Evolutionary conservation across 2,888 invertebrate species (phyloP).

Genomic region (Steinernema carpocapsae): DNA sequence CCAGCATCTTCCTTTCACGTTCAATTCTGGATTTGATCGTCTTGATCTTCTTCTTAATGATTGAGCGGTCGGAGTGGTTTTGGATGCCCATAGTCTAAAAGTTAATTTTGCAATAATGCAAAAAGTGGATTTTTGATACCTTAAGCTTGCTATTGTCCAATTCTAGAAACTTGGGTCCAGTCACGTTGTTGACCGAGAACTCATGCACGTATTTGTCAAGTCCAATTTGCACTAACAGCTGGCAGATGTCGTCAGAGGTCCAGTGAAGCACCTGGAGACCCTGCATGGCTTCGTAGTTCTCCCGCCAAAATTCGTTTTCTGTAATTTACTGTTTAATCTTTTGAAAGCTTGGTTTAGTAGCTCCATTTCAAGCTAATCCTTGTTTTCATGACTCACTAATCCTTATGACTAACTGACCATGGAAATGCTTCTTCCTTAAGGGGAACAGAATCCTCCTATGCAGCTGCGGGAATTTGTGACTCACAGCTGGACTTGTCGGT

Average conservation of each 20-base stretch:
- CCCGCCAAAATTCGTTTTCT: constrained; percentile 68
- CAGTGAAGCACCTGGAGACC: constrained; percentile 67
- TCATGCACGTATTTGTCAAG: constrained; percentile 81
- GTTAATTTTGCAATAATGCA: constrained; percentile 4
- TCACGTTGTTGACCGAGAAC: constrained; percentile 86
- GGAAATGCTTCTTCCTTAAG: constrained; percentile 56
- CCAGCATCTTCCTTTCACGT: constrained; percentile 76
- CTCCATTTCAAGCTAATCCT: background rate
- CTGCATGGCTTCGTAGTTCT: constrained; percentile 52
- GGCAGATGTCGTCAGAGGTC: constrained; percentile 66
- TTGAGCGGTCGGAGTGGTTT: constrained; percentile 72
- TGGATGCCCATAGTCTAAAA: constrained; percentile 72
- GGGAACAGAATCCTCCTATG: constrained; percentile 64
- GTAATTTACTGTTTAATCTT: constrained; percentile 39
- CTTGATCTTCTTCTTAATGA: constrained; percentile 73
- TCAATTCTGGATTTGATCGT: constrained; percentile 72
- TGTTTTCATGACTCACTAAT: too few species aligned
- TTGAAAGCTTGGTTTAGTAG: background rate
- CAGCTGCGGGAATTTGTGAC: constrained; percentile 57
- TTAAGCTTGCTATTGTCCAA: constrained; percentile 91
- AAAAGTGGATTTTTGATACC: constrained; percentile 61
- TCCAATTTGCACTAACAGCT: constrained; percentile 72
- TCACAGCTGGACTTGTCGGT: constrained; percentile 65
- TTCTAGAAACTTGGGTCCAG: constrained; percentile 83
- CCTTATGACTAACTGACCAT: constrained; percentile 39